A percentile compares a stretch with the other conserved stretches of the same genome.
Conservation (phyloP, 2,888 invertebrate species). For the Tiliacea aurago region DNA sequence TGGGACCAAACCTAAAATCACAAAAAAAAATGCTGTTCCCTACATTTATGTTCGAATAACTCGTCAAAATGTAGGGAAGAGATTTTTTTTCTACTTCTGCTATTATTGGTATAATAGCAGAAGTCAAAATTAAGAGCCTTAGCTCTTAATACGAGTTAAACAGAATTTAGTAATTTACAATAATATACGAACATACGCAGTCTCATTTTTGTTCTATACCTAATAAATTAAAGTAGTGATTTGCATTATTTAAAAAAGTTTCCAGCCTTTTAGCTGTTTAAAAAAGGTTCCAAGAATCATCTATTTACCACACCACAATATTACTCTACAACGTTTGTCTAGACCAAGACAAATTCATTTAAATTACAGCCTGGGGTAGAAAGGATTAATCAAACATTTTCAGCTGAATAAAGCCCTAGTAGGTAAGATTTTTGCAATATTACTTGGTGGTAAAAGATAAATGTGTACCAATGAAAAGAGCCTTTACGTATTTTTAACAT, state of each 20-base stretch:
- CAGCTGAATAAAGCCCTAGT: conserved; percentile 43
- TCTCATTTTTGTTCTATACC: background rate
- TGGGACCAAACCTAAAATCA: no score
- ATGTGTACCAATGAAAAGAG: background rate
- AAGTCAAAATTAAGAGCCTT: no score
- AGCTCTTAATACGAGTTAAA: no score
- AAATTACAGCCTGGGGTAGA: conserved; percentile 59
- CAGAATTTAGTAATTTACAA: no score
- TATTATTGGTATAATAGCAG: no score
- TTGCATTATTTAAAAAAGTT: conserved; percentile 42
- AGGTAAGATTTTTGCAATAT: conserved; percentile 22
- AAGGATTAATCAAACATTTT: conserved; percentile 61
- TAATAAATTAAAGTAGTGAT: conserved; percentile 41
- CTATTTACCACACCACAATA: conserved; percentile 62
- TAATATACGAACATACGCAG: background rate
- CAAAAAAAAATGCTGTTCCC: no score
- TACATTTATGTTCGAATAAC: no score
- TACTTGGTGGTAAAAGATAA: background rate
- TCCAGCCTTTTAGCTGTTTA: conserved; percentile 43
- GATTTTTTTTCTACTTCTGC: no score
- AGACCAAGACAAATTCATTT: conserved; percentile 58
- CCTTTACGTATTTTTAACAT: background rate
- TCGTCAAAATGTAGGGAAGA: no score
- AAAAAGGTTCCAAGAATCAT: conserved; percentile 52
- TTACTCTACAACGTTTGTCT: conserved; percentile 58